Evolutionary conservation across 1,140 invertebrate species (phyloP).

Genomic region (Platorchestia sp.): DNA sequence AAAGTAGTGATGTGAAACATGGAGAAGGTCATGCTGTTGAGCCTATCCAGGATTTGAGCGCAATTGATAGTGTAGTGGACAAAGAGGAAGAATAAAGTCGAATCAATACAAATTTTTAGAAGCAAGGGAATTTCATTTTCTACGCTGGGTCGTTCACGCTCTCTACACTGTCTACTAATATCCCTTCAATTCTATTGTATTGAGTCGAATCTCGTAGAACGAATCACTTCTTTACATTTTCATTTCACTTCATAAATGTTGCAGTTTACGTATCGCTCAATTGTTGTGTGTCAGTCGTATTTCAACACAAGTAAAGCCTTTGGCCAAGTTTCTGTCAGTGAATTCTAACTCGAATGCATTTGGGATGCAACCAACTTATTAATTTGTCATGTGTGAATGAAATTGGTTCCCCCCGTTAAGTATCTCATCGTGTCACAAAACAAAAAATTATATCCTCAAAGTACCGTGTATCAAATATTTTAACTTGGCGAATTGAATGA

Average conservation of each 20-base stretch:
- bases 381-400: background rate
- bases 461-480: background rate
- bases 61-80: background rate
- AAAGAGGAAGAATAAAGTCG: background rate
- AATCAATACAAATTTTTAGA: background rate
- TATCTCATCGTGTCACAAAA: background rate
- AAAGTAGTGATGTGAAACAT: background rate
- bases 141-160: background rate
- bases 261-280: background rate
- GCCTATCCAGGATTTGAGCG: background rate
- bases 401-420: background rate
- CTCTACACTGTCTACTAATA: background rate
- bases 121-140: background rate
- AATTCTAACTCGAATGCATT: background rate
- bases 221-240: background rate
- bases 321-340: background rate
- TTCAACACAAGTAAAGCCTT: background rate
- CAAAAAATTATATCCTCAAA: background rate
- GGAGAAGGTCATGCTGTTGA: background rate
- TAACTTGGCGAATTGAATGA: background rate
- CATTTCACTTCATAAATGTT: background rate
- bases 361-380: background rate
- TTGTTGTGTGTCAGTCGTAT: background rate
- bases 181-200: background rate
- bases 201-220: background rate